phyloP scores from a whole-genome alignment of 2,113 vertebrate species.

The Percina caprodes region DNA sequence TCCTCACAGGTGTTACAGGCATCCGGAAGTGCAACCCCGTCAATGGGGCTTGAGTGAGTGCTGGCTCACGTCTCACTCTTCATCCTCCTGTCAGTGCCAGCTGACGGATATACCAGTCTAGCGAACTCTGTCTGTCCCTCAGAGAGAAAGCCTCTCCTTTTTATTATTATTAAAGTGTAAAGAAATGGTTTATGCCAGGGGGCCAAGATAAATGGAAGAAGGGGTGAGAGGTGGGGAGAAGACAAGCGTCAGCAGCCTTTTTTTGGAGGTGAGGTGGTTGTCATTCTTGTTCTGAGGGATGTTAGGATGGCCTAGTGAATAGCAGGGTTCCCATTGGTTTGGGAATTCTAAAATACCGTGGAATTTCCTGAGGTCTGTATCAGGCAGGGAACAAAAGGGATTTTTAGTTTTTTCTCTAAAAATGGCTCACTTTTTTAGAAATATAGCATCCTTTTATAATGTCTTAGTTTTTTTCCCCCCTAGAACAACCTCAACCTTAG shows the following conservation, averaged over 20 bases:
- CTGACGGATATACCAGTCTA: conserved; percentile 55
- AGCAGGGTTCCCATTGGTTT: not conserved
- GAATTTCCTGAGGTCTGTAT: not conserved
- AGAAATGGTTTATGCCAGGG: conserved; percentile 47
- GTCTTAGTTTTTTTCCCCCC: not conserved
- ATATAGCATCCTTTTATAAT: not conserved
- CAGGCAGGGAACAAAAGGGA: not conserved
- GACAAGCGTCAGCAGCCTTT: conserved; percentile 10
- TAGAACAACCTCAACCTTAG: not conserved
- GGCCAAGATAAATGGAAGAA: conserved; percentile 44
- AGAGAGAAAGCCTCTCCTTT: conserved; percentile 42
- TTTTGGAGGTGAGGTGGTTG: conserved; percentile 24
- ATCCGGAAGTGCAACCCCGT: conserved; percentile 12
- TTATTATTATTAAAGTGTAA: conserved; percentile 56
- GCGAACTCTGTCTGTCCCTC: conserved; percentile 38
- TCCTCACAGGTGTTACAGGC: conserved; percentile 44
- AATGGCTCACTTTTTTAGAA: not conserved
- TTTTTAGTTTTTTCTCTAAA: conserved; percentile 9
- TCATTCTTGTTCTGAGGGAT: conserved; percentile 24
- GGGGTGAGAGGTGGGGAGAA: not conserved
- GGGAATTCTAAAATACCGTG: conserved; percentile 7
- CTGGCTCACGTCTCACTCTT: conserved; percentile 46
- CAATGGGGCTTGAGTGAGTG: conserved; percentile 45
- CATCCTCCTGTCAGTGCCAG: conserved; percentile 39
- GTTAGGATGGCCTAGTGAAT: not conserved